These are phyloP conservation scores for Brotula barbata DNA, from an alignment of 2,797 vertebrate species.

Conservation along the genomic window DNA sequence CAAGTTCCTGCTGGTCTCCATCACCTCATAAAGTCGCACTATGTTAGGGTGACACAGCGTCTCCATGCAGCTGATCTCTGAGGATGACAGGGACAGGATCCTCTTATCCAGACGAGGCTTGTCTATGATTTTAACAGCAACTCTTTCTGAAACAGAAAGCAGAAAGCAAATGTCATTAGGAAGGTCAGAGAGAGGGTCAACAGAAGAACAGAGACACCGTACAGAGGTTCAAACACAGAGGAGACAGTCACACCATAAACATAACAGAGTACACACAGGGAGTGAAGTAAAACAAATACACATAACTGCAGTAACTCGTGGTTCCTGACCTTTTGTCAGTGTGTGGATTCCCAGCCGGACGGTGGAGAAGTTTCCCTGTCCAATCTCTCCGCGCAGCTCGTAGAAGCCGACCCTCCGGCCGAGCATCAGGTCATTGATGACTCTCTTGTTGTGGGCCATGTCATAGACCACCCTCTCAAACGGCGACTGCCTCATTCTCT, in stretches of 20 bases:
- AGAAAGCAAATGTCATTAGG: too few relatives aligned
- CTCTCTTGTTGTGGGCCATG: slow-evolving; percentile 75
- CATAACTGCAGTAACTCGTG: background rate
- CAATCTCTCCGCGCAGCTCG: slow-evolving; percentile 80
- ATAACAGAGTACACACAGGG: background rate
- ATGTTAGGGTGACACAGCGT: slow-evolving; percentile 89
- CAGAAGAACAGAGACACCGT: background rate
- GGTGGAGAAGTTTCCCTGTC: slow-evolving; percentile 80
- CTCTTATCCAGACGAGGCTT: slow-evolving; percentile 87
- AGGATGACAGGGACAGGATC: slow-evolving; percentile 86
- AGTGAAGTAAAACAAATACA: background rate
- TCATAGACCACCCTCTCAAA: slow-evolving; percentile 79
- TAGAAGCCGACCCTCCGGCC: slow-evolving; percentile 80
- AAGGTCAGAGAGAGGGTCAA: slow-evolving; percentile 10
- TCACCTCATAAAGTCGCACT: slow-evolving; percentile 91
- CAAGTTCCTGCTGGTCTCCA: slow-evolving; percentile 89
- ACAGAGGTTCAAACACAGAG: slow-evolving; percentile 21
- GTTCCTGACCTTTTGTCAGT: slow-evolving; percentile 78
- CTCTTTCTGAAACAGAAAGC: slow-evolving; percentile 87
- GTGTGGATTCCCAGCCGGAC: slow-evolving; percentile 79
- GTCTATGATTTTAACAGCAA: slow-evolving; percentile 95
- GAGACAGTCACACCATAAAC: too few relatives aligned
- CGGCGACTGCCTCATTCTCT: slow-evolving; percentile 63
- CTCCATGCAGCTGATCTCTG: slow-evolving; percentile 94
- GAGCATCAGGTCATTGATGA: slow-evolving; percentile 71